Evolutionary conservation across 2,113 vertebrate genomes (phyloP).

Genomic region (Acinonyx jubatus): DNA sequence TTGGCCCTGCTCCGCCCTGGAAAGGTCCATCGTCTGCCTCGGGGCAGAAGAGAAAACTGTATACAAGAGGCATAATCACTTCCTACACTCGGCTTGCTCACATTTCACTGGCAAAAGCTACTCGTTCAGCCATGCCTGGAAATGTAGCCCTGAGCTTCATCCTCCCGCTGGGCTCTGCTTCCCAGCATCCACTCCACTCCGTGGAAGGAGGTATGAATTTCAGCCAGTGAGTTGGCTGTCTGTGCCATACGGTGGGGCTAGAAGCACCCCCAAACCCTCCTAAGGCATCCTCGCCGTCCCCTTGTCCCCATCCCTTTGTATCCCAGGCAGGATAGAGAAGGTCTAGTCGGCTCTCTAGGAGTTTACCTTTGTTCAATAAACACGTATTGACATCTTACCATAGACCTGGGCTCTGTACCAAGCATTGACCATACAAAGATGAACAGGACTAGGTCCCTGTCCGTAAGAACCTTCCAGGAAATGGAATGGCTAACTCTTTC

Average conservation of each 20-base stretch:
- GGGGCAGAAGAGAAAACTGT: neutral
- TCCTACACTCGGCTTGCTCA: rapidly evolving
- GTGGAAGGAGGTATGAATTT: neutral
- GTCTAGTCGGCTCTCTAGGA: neutral
- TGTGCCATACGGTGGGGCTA: neutral
- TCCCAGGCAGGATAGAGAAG: neutral
- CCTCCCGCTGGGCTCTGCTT: neutral
- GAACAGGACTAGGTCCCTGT: neutral
- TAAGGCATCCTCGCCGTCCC: too few relatives aligned
- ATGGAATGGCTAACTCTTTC: neutral
- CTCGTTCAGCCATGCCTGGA: neutral
- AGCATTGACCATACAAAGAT: neutral
- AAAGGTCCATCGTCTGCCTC: neutral
- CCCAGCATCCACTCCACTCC: rapidly evolving
- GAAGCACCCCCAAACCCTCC: neutral
- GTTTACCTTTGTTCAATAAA: neutral
- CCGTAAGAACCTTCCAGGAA: neutral
- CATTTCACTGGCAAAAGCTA: neutral
- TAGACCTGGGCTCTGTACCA: neutral
- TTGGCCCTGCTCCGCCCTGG: neutral
- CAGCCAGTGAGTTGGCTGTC: neutral
- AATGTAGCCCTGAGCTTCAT: neutral
- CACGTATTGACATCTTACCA: neutral
- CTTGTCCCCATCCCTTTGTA: neutral
- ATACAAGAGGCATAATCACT: neutral